These are phyloP conservation scores for Scaptodrosophila latifasciaeformis DNA, from an alignment of 2,888 invertebrate species.

Conservation along the genomic window DNA sequence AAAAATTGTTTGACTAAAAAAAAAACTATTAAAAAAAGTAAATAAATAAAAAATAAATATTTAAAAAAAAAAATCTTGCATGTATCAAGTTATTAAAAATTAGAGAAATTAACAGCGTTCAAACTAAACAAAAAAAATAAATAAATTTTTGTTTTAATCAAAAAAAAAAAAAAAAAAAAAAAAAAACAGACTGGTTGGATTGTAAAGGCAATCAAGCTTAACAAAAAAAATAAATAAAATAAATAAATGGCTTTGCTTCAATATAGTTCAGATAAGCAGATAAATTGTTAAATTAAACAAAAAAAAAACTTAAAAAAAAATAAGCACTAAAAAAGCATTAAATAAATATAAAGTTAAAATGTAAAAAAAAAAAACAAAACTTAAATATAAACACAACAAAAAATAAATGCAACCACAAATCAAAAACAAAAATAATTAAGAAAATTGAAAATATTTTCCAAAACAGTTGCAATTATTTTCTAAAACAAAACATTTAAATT, in stretches of 20 bases:
- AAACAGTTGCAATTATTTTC: background rate
- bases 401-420: background rate
- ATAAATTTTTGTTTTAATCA: too few species aligned
- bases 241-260: conserved; percentile 27
- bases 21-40: background rate
- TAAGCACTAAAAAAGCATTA: background rate
- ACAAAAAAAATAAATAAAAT: conserved; percentile 7
- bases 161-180: too few species aligned
- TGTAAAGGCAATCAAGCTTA: too few species aligned
- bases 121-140: too few species aligned
- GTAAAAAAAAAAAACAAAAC: background rate
- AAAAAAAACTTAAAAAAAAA: background rate
- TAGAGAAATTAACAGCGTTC: too few species aligned
- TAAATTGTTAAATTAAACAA: conserved; percentile 1
- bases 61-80: conserved; percentile 6
- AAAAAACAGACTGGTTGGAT: too few species aligned
- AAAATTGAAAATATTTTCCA: too few species aligned
- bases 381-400: too few species aligned
- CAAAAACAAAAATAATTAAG: too few species aligned
- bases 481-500: background rate
- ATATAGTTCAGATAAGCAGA: conserved; percentile 27
- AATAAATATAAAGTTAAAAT: background rate
- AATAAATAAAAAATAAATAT: conserved; percentile 13
- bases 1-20: background rate
- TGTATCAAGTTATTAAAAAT: background rate